phyloP scores from a whole-genome alignment of 2,113 vertebrate genomes.

The Plectropomus leopardus region DNA sequence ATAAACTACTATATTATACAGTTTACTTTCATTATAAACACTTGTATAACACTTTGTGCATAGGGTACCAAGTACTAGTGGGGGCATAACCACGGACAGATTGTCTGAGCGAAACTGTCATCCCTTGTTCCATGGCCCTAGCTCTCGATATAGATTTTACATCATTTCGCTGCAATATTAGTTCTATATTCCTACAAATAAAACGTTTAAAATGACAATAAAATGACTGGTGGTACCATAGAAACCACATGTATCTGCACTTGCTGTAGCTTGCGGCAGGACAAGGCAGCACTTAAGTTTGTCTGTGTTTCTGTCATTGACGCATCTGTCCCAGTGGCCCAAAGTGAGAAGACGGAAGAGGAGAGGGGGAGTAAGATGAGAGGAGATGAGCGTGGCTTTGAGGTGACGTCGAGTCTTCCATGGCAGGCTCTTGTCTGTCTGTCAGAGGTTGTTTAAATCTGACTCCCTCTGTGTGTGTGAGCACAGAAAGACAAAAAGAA shows the following conservation, averaged over 20 bases:
- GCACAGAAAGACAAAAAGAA: not conserved
- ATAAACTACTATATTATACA: no score
- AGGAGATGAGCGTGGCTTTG: conserved; percentile 45
- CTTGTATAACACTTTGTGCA: no score
- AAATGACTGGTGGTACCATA: not conserved
- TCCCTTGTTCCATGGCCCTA: no score
- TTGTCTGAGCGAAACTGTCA: no score
- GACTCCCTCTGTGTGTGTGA: not conserved
- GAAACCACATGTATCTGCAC: conserved; percentile 12
- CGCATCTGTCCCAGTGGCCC: conserved; percentile 28
- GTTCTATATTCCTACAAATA: not conserved
- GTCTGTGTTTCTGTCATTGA: conserved; percentile 40
- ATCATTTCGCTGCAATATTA: not conserved
- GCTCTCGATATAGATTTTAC: not conserved
- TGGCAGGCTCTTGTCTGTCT: conserved; percentile 62
- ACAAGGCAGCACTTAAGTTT: conserved; percentile 19
- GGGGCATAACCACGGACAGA: no score
- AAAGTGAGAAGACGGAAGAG: conserved; percentile 25
- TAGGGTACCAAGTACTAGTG: no score
- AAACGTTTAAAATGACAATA: not conserved
- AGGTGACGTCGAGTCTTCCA: conserved; percentile 69
- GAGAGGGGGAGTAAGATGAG: conserved; percentile 40
- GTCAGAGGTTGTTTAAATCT: not conserved
- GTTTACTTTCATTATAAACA: no score
- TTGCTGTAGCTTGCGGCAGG: not conserved